phyloP scores from a whole-genome alignment of 2,797 vertebrate species.

The Acomys russatus region DNA sequence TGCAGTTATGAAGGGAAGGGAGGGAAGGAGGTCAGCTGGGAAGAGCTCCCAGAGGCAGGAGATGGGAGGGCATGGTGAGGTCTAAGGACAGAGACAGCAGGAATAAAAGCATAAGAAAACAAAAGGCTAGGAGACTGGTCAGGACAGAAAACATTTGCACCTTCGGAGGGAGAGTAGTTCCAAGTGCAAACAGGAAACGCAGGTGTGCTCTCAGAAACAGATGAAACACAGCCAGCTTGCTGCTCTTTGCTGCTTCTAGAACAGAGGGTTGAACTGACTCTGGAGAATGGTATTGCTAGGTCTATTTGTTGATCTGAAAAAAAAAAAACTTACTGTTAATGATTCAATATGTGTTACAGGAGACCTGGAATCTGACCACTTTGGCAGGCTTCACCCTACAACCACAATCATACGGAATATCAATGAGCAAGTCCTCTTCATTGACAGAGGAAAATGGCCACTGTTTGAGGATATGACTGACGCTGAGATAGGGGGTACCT shows the following conservation, averaged over 20 bases:
- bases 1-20: background rate
- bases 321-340: slow-evolving; percentile 10
- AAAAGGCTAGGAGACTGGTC: background rate
- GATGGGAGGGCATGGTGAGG: background rate
- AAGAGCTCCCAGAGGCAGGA: background rate
- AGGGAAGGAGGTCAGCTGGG: background rate
- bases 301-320: slow-evolving; percentile 38
- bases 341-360: slow-evolving; percentile 68
- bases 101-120: background rate
- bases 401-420: slow-evolving; percentile 69
- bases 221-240: background rate
- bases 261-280: slow-evolving; percentile 21
- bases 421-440: slow-evolving; percentile 77
- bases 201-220: background rate
- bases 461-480: slow-evolving; percentile 82
- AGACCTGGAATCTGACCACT: slow-evolving; percentile 78
- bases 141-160: background rate
- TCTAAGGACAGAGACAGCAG: background rate
- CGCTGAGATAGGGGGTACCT: slow-evolving; percentile 67
- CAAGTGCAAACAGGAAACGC: background rate
- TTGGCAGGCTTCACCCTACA: slow-evolving; percentile 44
- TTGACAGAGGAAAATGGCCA: background rate
- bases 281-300: background rate
- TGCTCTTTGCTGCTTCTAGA: background rate
- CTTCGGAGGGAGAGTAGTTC: background rate